These are phyloP conservation scores for Coendou prehensilis DNA, from an alignment of 2,797 vertebrate species.

Conservation along the genomic window DNA sequence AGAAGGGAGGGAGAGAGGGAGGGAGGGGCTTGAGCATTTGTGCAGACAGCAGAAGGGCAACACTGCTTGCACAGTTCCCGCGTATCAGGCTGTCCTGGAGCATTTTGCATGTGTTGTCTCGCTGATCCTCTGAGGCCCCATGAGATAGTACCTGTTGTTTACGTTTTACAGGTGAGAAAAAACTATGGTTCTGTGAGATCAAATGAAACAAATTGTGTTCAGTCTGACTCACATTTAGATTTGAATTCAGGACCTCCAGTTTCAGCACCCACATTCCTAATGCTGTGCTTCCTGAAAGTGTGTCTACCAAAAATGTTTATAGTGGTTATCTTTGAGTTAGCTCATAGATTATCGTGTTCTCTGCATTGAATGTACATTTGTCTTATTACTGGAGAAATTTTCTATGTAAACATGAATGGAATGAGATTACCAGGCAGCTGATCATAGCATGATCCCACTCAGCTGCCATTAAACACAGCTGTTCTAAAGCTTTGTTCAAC, in stretches of 20 bases:
- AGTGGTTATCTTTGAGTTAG: neutral
- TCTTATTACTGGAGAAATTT: constrained; percentile 30
- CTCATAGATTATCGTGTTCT: neutral
- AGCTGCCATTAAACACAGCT: neutral
- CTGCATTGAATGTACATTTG: neutral
- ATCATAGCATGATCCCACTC: neutral
- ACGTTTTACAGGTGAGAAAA: constrained; percentile 29
- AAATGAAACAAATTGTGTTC: neutral
- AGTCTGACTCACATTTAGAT: neutral
- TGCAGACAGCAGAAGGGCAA: neutral
- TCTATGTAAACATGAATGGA: neutral
- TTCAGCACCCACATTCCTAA: neutral
- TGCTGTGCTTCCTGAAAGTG: neutral
- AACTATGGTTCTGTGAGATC: neutral
- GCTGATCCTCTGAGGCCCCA: neutral
- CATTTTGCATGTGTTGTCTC: neutral
- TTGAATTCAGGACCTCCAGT: neutral
- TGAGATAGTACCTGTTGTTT: neutral
- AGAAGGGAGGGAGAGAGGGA: neutral
- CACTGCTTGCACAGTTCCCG: neutral
- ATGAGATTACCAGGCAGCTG: constrained; percentile 4
- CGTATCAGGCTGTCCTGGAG: neutral
- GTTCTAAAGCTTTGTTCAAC: constrained; percentile 37
- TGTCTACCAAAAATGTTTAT: neutral
- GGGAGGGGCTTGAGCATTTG: neutral